Percentiles rank a stretch among this genome's conserved stretches.
Evolutionary conservation across 1,140 invertebrate genomes (phyloP).

Genomic region (Trypoxylus dichotomus): DNA sequence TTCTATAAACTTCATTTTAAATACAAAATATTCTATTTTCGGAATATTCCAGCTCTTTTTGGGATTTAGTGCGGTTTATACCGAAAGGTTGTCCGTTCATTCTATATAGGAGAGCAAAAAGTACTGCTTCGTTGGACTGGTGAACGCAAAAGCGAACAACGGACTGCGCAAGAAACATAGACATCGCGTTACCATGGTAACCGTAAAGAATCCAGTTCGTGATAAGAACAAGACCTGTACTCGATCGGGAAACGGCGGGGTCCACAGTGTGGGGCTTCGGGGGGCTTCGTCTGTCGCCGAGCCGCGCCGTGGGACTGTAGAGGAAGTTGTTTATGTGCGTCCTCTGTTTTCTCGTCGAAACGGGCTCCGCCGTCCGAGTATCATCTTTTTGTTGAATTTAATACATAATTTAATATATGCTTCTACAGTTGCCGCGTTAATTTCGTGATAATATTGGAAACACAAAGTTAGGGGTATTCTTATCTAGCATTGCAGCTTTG

Average conservation of each 20-base stretch:
- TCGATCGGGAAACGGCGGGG: slow-evolving; percentile 15
- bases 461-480: neutral
- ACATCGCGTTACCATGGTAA: slow-evolving; percentile 25
- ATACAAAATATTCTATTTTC: neutral
- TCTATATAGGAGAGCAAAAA: neutral
- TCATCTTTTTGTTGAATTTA: neutral
- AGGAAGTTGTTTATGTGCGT: slow-evolving; percentile 5
- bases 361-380: neutral
- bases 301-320: slow-evolving; percentile 11
- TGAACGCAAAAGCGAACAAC: slow-evolving; percentile 11
- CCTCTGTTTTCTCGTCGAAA: slow-evolving; percentile 8
- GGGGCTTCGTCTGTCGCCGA: slow-evolving; percentile 10
- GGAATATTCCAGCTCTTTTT: neutral
- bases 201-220: slow-evolving; percentile 28
- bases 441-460: neutral
- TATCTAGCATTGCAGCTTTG: no score
- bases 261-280: slow-evolving; percentile 6
- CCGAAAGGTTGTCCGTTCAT: neutral
- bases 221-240: slow-evolving; percentile 29
- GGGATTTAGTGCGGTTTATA: neutral
- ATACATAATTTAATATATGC: neutral
- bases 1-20: neutral
- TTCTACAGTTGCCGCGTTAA: neutral
- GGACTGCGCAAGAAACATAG: slow-evolving; percentile 27
- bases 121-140: neutral